Base-by-base conservation (phyloP, 1,140 invertebrate genomes). In the Akabosia matsudoensis region DNA sequence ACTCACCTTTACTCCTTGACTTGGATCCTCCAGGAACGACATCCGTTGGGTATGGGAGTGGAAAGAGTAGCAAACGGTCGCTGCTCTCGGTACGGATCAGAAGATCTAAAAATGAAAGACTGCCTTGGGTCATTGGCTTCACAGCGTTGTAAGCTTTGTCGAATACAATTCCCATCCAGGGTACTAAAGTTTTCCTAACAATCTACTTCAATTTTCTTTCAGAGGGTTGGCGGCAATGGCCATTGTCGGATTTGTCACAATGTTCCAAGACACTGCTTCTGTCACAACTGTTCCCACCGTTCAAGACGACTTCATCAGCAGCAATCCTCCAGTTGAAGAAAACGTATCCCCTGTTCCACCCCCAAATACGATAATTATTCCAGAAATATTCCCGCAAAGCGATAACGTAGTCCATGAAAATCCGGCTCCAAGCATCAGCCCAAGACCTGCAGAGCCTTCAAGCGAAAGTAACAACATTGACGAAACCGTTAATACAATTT, bases 191-290 rank as follows among this genome's bases (percentile, higher is more conserved):
- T n/a, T n/a, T n/a, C n/a, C n/a, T n/a, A n/a, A n/a, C n/a, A n/a
- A n/a, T n/a, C n/a, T n/a, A n/a, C n/a, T 45, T 45, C 37, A 18
- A 10, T 45, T 10, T 10, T n/a, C n/a, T 24, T 61, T 14, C n/a
- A 61, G 54, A 4, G 54, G 54, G 26, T n/a, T 61, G 54, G 54
- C 54, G 16, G 54, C 54, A 61, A 61, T 61, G 54, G 54, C 26
- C n/a, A 4, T 61, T 14, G 26, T 24, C n/a, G 54, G 54, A 61
- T 14, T 61, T 22, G n/a, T 61, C 10, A 61, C 54, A 61, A 61
- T 61, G 54, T 61, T 61, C n/a, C 54, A 61, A 24, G 54, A 61
- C 10, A 10, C 37, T n/a, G n/a, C n/a, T n/a, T n/a, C n/a, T n/a
- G n/a, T n/a, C n/a, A n/a, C n/a, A n/a, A n/a, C n/a, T n/a, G n/a